phyloP scores from a whole-genome alignment of 2,113 vertebrate genomes.

The Apodemus sylvaticus region DNA sequence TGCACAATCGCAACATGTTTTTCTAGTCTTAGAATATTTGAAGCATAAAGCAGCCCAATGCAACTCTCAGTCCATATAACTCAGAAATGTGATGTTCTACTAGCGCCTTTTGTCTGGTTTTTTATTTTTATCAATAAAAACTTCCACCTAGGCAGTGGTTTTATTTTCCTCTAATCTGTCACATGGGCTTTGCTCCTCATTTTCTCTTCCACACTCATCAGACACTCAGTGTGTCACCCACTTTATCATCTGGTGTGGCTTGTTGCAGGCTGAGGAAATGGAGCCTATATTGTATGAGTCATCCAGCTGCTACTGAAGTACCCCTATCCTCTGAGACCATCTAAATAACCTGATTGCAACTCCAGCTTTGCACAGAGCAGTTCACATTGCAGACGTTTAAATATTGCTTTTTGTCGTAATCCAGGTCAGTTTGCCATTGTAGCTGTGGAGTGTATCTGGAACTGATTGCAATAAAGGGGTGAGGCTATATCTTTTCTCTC shows the following conservation, averaged over 20 bases:
- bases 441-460: not conserved
- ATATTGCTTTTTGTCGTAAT: conserved; percentile 2
- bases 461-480: not conserved
- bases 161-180: not conserved
- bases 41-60: not conserved
- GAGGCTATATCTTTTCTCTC: not conserved
- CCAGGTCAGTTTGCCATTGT: not conserved
- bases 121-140: not conserved
- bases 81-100: not conserved
- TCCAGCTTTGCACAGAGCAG: not conserved
- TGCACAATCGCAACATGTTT: not conserved
- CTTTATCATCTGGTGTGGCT: not conserved
- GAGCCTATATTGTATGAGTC: not conserved
- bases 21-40: not conserved
- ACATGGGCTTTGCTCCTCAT: not conserved
- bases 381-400: not conserved
- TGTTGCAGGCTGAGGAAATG: not conserved
- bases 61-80: not conserved
- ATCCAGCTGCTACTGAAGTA: not conserved
- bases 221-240: not conserved
- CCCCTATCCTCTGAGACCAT: not conserved
- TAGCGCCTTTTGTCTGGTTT: not conserved
- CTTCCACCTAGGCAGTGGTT: not conserved
- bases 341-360: not conserved
- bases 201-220: not conserved